Evolutionary conservation across 1,140 invertebrate genomes (phyloP).

Genomic region (Aphelinus certus): DNA sequence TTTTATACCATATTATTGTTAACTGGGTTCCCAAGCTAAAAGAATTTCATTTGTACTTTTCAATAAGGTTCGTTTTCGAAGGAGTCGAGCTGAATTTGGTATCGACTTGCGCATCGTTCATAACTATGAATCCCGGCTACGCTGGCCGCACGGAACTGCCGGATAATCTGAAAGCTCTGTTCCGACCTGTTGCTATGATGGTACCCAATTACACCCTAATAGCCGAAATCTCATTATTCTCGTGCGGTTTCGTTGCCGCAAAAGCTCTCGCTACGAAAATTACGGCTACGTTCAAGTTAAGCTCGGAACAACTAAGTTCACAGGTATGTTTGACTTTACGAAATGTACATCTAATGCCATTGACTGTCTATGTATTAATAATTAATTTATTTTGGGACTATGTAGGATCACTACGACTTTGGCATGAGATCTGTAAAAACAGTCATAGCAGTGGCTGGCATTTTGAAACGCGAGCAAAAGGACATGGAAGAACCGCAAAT

Average conservation of each 20-base stretch:
- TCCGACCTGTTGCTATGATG: slow-evolving; percentile 82
- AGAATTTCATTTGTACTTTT: neutral
- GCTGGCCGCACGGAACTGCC: slow-evolving; percentile 78
- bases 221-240: slow-evolving; percentile 78
- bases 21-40: too few species aligned
- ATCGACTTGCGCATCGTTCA: slow-evolving; percentile 75
- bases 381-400: neutral
- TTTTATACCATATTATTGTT: too few species aligned
- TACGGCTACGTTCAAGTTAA: slow-evolving; percentile 76
- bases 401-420: slow-evolving; percentile 68
- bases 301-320: slow-evolving; percentile 76
- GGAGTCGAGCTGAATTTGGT: slow-evolving; percentile 71
- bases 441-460: slow-evolving; percentile 76
- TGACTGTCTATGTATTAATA: neutral
- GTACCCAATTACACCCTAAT: slow-evolving; percentile 79
- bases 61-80: slow-evolving; percentile 72
- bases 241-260: slow-evolving; percentile 75
- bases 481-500: slow-evolving; percentile 70
- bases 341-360: too few species aligned
- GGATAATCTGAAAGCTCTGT: slow-evolving; percentile 79
- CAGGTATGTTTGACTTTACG: slow-evolving; percentile 57
- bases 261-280: slow-evolving; percentile 75
- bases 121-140: slow-evolving; percentile 82
- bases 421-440: slow-evolving; percentile 72
- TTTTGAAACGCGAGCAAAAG: slow-evolving; percentile 73